These are phyloP conservation scores for Sinocyclocheilus anshuiensis DNA, from an alignment of 2,113 vertebrate genomes.

Conservation along the genomic window DNA sequence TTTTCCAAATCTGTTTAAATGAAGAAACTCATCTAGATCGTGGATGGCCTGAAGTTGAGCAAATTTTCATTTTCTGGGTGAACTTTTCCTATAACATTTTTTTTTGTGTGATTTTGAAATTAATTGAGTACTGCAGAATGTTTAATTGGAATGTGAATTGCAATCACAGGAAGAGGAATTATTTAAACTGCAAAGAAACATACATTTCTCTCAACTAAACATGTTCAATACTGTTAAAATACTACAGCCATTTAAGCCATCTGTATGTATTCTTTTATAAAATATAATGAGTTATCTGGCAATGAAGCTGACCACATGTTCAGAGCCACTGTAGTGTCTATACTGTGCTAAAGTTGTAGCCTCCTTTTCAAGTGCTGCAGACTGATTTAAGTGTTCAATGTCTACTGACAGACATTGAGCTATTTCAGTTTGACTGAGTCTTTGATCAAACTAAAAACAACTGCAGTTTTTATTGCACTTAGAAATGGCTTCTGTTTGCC, in stretches of 20 bases:
- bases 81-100: not conserved
- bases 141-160: not conserved
- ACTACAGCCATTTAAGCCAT: slow-evolving; percentile 24
- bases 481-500: not conserved
- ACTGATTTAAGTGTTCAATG: not conserved
- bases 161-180: not conserved
- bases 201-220: not conserved
- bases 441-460: not conserved
- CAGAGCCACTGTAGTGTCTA: not conserved
- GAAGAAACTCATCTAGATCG: not conserved
- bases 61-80: not conserved
- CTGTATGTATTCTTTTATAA: not conserved
- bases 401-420: not conserved
- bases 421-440: not conserved
- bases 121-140: not conserved
- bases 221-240: not conserved
- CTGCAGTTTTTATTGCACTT: not conserved
- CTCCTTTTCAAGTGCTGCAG: not conserved
- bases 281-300: slow-evolving; percentile 1
- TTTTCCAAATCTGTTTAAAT: no score
- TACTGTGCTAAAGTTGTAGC: not conserved
- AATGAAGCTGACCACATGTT: not conserved
- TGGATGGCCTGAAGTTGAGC: not conserved
- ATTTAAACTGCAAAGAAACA: not conserved
- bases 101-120: not conserved